These are phyloP conservation scores for Caenorhabditis japonica DNA, from an alignment of 2,888 invertebrate species.

Conservation along the genomic window DNA sequence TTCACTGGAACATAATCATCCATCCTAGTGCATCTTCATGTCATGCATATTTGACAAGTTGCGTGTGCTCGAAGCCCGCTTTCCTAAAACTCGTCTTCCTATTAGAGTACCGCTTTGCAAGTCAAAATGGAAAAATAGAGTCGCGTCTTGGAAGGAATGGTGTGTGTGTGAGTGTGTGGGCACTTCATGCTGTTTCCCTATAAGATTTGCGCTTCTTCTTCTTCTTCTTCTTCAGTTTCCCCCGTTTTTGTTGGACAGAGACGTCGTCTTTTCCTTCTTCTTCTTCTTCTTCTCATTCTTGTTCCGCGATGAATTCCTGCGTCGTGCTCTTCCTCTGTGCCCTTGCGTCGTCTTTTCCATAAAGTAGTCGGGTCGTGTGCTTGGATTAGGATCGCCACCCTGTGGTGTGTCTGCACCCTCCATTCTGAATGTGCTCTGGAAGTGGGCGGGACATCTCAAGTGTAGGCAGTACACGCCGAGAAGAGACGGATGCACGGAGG, in stretches of 20 bases:
- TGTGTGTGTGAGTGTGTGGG: too few relatives aligned
- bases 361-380: slow-evolving; percentile 14
- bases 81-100: too few relatives aligned
- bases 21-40: background rate
- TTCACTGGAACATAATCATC: too few relatives aligned
- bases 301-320: background rate
- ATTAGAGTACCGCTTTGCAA: too few relatives aligned
- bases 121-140: slow-evolving; percentile 1
- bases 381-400: slow-evolving; percentile 42
- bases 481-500: slow-evolving; percentile 15
- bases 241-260: too few relatives aligned
- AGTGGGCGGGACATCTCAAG: slow-evolving; percentile 34
- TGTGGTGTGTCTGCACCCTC: slow-evolving; percentile 11
- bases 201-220: slow-evolving; percentile 18
- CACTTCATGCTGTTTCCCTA: background rate
- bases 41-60: slow-evolving; percentile 35
- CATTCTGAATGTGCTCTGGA: slow-evolving; percentile 14
- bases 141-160: too few relatives aligned
- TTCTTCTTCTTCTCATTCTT: too few relatives aligned
- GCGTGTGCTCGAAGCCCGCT: too few relatives aligned
- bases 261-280: background rate
- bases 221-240: background rate
- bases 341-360: slow-evolving; percentile 11
- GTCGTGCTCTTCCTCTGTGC: background rate
- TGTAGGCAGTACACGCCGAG: slow-evolving; percentile 9